phyloP scores from a whole-genome alignment of 1,140 invertebrate genomes.

The Scaptomyza montana region DNA sequence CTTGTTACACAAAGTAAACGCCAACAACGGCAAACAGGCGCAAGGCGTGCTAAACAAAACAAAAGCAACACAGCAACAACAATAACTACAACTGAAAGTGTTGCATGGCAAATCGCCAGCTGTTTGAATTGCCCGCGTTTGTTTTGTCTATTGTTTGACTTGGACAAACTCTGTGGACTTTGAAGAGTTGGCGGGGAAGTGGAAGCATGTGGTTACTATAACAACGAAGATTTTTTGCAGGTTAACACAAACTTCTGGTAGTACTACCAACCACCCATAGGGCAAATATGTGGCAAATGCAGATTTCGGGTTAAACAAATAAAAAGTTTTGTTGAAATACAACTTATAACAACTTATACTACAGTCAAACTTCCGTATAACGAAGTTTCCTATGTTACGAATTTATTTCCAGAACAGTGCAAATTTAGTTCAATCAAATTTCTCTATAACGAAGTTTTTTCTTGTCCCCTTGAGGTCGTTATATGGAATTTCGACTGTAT shows the following conservation, averaged over 20 bases:
- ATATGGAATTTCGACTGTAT: too few species aligned
- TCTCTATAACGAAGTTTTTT: too few species aligned
- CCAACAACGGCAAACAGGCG: conserved; percentile 18
- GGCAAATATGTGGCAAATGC: conserved; percentile 1
- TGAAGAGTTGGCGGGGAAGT: neutral
- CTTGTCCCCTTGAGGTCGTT: too few species aligned
- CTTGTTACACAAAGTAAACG: conserved; percentile 70
- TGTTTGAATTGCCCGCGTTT: conserved; percentile 30
- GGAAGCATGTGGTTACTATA: too few species aligned
- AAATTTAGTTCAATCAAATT: too few species aligned
- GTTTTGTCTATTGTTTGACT: conserved; percentile 34
- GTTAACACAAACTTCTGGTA: neutral
- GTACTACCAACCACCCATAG: neutral
- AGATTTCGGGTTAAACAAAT: conserved; percentile 2
- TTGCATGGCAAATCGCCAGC: conserved; percentile 42
- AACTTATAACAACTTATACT: too few species aligned
- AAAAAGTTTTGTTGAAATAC: neutral
- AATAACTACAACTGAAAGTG: conserved; percentile 20
- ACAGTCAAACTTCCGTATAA: too few species aligned
- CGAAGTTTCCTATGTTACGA: too few species aligned
- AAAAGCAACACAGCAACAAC: conserved; percentile 44
- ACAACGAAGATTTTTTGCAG: neutral
- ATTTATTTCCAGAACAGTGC: too few species aligned
- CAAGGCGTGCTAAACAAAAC: conserved; percentile 30
- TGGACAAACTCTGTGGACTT: conserved; percentile 19